A percentile compares a stretch with the other conserved stretches of the same genome.
Evolutionary conservation across 2,797 vertebrate species (phyloP).

Genomic region (Sebastes goodei): DNA sequence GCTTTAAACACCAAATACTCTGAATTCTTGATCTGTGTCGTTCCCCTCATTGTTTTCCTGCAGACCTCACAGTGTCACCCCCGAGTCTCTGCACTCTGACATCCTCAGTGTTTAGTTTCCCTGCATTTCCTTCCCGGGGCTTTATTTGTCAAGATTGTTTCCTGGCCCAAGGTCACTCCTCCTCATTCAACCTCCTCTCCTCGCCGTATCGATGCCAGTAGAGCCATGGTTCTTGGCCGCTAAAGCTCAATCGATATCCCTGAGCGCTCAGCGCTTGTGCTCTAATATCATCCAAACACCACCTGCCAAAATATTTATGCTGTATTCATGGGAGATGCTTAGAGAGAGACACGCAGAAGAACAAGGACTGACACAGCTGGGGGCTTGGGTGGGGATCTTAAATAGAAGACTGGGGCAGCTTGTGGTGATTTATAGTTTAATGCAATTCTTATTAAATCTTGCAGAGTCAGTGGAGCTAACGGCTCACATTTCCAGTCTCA

Average conservation of each 20-base stretch:
- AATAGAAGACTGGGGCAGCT: constrained; percentile 3
- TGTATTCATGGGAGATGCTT: constrained; percentile 62
- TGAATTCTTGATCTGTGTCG: not conserved
- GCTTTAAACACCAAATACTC: not conserved
- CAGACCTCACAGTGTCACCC: not conserved
- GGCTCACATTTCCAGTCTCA: not conserved
- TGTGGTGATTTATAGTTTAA: constrained; percentile 29
- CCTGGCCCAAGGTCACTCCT: constrained; percentile 69
- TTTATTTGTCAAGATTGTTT: constrained; percentile 68
- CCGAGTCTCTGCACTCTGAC: constrained; percentile 22
- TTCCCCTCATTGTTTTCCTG: not conserved
- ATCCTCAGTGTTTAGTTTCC: constrained; percentile 44
- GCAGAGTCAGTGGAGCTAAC: not conserved
- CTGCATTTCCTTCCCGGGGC: constrained; percentile 44
- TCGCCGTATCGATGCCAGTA: constrained; percentile 56
- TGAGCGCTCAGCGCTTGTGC: constrained; percentile 53
- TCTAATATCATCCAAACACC: constrained; percentile 74
- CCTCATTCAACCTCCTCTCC: constrained; percentile 48
- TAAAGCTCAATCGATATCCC: constrained; percentile 74
- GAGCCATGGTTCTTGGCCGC: constrained; percentile 62
- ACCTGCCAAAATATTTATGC: constrained; percentile 78
- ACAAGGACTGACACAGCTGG: constrained; percentile 15
- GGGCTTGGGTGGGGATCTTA: not conserved
- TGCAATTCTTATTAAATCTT: constrained; percentile 19
- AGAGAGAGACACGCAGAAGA: constrained; percentile 26